These are phyloP conservation scores for Lasioglossum figueresi DNA, from an alignment of 2,888 invertebrate species.

Conservation along the genomic window DNA sequence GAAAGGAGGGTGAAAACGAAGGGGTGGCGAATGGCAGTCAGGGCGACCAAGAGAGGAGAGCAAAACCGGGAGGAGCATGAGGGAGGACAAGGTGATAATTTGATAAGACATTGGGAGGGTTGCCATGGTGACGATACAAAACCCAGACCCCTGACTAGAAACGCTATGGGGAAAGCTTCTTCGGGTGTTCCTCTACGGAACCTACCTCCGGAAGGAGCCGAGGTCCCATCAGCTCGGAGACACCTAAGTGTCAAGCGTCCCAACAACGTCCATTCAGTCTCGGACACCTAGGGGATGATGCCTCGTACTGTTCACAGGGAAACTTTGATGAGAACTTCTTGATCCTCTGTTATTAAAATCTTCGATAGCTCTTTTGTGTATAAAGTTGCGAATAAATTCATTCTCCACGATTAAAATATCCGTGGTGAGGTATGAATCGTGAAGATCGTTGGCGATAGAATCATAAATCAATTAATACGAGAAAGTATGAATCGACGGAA, in stretches of 20 bases:
- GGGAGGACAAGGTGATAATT: conserved; percentile 83
- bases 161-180: conserved; percentile 54
- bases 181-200: conserved; percentile 62
- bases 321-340: conserved; percentile 6
- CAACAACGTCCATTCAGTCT: conserved; percentile 55
- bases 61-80: conserved; percentile 66
- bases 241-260: conserved; percentile 80
- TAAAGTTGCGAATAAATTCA: neutral
- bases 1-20: conserved; percentile 51
- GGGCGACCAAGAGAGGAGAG: conserved; percentile 64
- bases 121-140: conserved; percentile 83
- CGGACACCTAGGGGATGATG: conserved; percentile 31
- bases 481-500: neutral
- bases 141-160: conserved; percentile 74
- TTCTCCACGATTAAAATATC: neutral
- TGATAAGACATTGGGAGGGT: conserved; percentile 84
- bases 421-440: neutral
- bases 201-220: conserved; percentile 62
- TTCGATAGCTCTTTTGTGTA: neutral
- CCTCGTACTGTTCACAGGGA: conserved; percentile 54
- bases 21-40: conserved; percentile 57
- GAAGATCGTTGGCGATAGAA: neutral
- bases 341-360: neutral
- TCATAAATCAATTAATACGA: neutral
- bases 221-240: conserved; percentile 71